Base-by-base conservation (phyloP, 2,888 invertebrate species). In the Trissolcus japonicus region DNA sequence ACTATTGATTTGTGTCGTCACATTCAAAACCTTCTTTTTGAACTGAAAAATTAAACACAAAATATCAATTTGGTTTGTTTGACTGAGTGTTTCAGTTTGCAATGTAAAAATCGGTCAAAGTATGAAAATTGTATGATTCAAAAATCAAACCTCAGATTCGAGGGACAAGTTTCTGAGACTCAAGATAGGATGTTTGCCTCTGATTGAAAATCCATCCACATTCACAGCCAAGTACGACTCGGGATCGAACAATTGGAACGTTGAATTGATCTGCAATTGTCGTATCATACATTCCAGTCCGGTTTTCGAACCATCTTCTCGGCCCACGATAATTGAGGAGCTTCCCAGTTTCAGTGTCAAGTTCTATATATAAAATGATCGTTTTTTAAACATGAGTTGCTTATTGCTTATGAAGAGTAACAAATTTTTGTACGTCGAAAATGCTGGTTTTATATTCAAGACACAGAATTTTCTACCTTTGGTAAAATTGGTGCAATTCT, bases 401-500 rank as follows among this genome's bases (percentile, higher is more conserved):
- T n/a, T n/a, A n/a, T n/a, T n/a, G n/a, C n/a, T n/a, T n/a, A n/a
- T n/a, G n/a, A n/a, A n/a, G n/a, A n/a, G n/a, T n/a, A n/a, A n/a
- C n/a, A n/a, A n/a, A n/a, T n/a, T n/a, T n/a, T n/a, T n/a, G n/a
- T n/a, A n/a, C n/a, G n/a, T n/a, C n/a, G n/a, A n/a, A n/a, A n/a
- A n/a, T n/a, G n/a, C 1, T 2, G 25, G 2, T 25, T 25, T 25
- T 6, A 25, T 0, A 25, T 25, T 25, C 4, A 25, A 4, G 4
- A 25, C 11, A 9, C 43, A 40, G 14, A 53, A 11, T n/a, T 53
- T n/a, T 53, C 80, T 88, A 94, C 94, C 92, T 95, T 95, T 90
- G 95, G 95, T 91, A 95, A 93, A 79, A 95, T 92, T 25, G 95
- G 95, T 19, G 94, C 92, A 76, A 95, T 89, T 86, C 94, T 92